Base-by-base conservation (phyloP, 2,113 vertebrate genomes). In the Steatornis caripensis region DNA sequence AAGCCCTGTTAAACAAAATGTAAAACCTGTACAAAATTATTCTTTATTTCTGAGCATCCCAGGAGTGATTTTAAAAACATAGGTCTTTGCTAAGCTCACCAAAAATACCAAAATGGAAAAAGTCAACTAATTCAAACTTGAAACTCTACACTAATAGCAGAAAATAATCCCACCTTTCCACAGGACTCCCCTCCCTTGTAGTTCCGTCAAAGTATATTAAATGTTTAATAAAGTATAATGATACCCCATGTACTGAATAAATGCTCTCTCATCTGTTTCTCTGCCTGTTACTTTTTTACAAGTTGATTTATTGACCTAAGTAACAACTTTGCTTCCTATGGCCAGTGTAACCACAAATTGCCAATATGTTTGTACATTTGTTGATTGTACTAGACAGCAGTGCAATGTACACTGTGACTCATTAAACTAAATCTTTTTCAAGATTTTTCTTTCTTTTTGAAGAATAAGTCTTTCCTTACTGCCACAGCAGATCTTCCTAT, bases 1-100 rank as follows among this genome's bases (percentile, higher is more conserved):
- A 86, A 53, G 6, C 1, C 3, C 1, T 22, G 2, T 54, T 0
- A 2, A 84, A 61, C 1, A 80, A 27, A 89, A 54, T 6, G 5
- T 41, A n/a, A 68, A 75, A 29, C 2, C 8, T 36, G 9, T 49
- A 46, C 2, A 66, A 72, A 68, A 36, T 49, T 45, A 21, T 61
- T 65, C 9, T 48, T 30, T 51, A 37, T 57, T 81, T 94, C 7
- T 76, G 17, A 29, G 5, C 13, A 43, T 9, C 5, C 7, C 19
- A 61, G 11, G 14, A 72, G 6, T 61, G 13, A 36, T 57, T n/a
- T 79, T 55, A 85, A 78, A 57, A 75, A 49, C 7, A 36, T 4
- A 76, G 6, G 8, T 17, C 6, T 80, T 46, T 46, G 9, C 5
- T 60, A 79, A 85, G 36, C 5, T 74, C 13, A 62, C 6, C 26